Evolutionary conservation across 2,888 invertebrate genomes (phyloP).

Genomic region (Taphrorychus bicolor): DNA sequence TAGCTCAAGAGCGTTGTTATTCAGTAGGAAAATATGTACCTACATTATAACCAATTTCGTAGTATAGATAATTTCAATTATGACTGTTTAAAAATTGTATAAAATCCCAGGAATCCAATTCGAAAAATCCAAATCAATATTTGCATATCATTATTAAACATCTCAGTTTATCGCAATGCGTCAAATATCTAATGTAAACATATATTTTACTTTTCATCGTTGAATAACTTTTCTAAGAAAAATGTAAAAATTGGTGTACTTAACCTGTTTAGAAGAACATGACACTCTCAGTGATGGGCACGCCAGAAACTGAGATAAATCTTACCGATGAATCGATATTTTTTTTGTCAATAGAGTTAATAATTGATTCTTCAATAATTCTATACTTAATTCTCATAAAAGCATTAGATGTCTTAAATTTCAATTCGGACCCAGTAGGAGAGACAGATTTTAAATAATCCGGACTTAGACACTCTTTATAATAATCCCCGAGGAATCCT

Average conservation of each 20-base stretch:
- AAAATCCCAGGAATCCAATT: background rate
- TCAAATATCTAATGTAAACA: background rate
- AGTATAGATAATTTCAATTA: no score
- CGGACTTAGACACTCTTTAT: conserved; percentile 13
- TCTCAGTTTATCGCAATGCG: no score
- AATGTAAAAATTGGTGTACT: no score
- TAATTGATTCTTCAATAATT: conserved; percentile 32
- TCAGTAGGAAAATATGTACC: no score
- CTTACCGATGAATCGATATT: conserved; percentile 10
- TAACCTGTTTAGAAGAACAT: no score
- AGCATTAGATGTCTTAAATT: conserved; percentile 18
- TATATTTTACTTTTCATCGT: background rate
- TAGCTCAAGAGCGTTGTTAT: no score
- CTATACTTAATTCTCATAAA: conserved; percentile 15
- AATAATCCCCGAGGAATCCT: background rate
- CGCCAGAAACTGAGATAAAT: conserved; percentile 1
- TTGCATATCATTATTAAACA: background rate
- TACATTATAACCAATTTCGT: no score
- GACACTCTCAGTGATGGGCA: no score
- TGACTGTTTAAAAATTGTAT: background rate
- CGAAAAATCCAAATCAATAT: background rate
- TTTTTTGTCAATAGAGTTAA: conserved; percentile 15
- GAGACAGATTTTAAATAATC: conserved; percentile 26
- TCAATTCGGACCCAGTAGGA: conserved; percentile 1
- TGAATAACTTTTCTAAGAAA: background rate